These are phyloP conservation scores for Chelonus insularis DNA, from an alignment of 1,140 invertebrate genomes.

Conservation along the genomic window DNA sequence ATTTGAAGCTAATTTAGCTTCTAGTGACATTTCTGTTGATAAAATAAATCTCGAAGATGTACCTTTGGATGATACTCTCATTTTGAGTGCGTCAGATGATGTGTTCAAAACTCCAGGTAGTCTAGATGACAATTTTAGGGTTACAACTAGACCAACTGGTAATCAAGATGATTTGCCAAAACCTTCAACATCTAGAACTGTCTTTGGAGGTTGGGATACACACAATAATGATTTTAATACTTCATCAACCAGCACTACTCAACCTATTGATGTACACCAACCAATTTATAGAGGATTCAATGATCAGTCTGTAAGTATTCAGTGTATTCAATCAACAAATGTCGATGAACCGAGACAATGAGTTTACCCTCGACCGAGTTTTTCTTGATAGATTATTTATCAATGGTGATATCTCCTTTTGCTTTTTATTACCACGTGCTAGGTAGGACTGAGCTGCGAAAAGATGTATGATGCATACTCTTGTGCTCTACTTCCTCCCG, in stretches of 20 bases:
- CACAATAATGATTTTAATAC: slow-evolving; percentile 24
- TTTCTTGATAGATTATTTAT: neutral
- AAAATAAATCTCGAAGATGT: too few species aligned
- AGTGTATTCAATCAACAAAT: neutral
- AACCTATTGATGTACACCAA: slow-evolving; percentile 31
- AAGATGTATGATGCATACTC: slow-evolving; percentile 8
- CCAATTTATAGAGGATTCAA: slow-evolving; percentile 35
- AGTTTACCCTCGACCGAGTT: neutral
- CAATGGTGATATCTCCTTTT: neutral
- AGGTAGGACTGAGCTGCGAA: neutral
- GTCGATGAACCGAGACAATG: neutral
- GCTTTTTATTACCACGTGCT: slow-evolving; percentile 8
- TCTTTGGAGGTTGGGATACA: slow-evolving; percentile 26
- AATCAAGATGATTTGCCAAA: slow-evolving; percentile 38
- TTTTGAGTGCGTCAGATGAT: too few species aligned
- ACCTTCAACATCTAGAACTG: slow-evolving; percentile 45
- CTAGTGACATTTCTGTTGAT: too few species aligned
- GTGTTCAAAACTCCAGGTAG: too few species aligned
- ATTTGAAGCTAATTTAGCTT: too few species aligned
- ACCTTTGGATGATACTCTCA: too few species aligned
- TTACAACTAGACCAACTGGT: neutral
- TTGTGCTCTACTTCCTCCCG: slow-evolving; percentile 6
- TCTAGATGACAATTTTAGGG: neutral
- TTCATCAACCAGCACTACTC: slow-evolving; percentile 25
- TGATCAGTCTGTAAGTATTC: slow-evolving; percentile 47